Conservation (phyloP, 2,888 invertebrate genomes). For the Parnassius apollo region DNA sequence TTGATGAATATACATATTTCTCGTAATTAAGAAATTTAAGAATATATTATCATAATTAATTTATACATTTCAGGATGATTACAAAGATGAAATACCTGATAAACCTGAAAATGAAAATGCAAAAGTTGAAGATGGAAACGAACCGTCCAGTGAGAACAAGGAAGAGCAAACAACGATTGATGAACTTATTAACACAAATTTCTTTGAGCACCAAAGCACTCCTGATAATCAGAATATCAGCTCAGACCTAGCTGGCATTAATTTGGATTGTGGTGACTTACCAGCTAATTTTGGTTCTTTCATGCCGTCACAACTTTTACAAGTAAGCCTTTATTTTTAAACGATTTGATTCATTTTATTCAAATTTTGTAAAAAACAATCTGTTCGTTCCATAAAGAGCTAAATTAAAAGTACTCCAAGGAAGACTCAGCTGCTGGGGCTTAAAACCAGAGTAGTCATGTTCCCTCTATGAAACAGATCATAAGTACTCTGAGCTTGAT, state of each 20-base stretch:
- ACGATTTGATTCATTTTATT: not conserved
- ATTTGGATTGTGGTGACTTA: slow-evolving; percentile 56
- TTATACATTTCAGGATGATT: slow-evolving; percentile 79
- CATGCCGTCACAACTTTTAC: slow-evolving; percentile 76
- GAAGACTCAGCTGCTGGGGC: no score
- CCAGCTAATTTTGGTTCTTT: slow-evolving; percentile 64
- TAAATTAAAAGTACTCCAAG: no score
- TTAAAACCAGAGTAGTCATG: no score
- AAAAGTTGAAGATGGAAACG: slow-evolving; percentile 39
- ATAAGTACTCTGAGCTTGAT: no score
- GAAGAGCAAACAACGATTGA: slow-evolving; percentile 42
- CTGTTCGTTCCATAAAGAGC: no score
- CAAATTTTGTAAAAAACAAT: no score
- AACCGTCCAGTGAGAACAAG: slow-evolving; percentile 36
- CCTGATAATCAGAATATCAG: slow-evolving; percentile 40
- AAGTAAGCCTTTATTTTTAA: slow-evolving; percentile 46
- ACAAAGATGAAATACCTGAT: slow-evolving; percentile 71
- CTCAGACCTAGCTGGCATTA: slow-evolving; percentile 65
- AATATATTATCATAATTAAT: not conserved
- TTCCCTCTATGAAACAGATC: no score
- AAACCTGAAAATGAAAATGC: slow-evolving; percentile 44
- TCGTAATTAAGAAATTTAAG: no score
- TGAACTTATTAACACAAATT: slow-evolving; percentile 61
- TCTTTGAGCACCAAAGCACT: slow-evolving; percentile 37
- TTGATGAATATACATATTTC: no score